phyloP scores from a whole-genome alignment of 2,113 vertebrate genomes.

The Misgurnus anguillicaudatus region DNA sequence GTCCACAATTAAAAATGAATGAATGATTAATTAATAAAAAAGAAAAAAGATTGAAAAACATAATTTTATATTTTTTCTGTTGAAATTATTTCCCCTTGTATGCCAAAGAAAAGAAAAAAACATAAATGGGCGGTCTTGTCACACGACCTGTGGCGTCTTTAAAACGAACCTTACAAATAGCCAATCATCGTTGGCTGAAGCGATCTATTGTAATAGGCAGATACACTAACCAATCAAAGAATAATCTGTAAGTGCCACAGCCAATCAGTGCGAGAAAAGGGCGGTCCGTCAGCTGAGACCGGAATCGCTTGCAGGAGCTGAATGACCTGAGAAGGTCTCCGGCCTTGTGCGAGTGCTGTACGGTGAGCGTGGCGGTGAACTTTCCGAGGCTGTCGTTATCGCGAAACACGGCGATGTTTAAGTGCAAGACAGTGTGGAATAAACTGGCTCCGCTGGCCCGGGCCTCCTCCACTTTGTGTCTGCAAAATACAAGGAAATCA shows the following conservation, averaged over 20 bases:
- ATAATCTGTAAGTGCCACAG: background rate
- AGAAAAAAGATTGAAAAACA: too few relatives aligned
- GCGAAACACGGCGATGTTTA: slow-evolving; percentile 67
- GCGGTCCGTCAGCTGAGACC: slow-evolving; percentile 12
- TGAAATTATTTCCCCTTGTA: too few relatives aligned
- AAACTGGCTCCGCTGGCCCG: slow-evolving; percentile 70
- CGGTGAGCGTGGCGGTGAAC: background rate
- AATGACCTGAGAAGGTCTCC: slow-evolving; percentile 51
- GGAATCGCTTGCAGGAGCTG: slow-evolving; percentile 31
- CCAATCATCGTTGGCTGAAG: slow-evolving; percentile 1
- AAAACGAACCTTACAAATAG: background rate
- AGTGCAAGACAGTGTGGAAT: slow-evolving; percentile 66
- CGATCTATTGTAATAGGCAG: background rate
- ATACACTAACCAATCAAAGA: slow-evolving; percentile 25
- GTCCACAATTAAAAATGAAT: background rate
- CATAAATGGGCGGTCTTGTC: background rate
- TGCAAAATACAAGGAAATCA: slow-evolving; percentile 67
- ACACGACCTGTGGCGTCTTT: background rate
- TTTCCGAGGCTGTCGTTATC: background rate
- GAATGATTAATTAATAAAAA: too few relatives aligned
- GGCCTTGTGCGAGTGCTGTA: slow-evolving; percentile 35
- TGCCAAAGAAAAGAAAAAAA: too few relatives aligned
- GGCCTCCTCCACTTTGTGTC: slow-evolving; percentile 69
- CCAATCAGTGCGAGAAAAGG: slow-evolving; percentile 4
- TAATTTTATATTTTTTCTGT: too few relatives aligned